Base-by-base conservation (phyloP, 2,113 vertebrate genomes). In the Lanius ludovicianus region DNA sequence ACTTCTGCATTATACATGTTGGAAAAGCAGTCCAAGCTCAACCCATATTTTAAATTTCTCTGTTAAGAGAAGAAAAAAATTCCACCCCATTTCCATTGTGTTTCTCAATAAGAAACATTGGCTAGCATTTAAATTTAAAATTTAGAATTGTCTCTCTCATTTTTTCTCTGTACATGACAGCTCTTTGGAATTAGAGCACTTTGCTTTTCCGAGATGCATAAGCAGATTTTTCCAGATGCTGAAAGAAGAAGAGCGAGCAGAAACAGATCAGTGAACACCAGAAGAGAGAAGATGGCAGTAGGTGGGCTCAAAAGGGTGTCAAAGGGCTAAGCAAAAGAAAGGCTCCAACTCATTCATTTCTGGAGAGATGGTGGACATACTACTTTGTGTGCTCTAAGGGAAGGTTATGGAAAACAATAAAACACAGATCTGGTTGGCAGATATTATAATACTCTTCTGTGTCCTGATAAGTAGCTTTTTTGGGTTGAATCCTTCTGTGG, bases 51-150 rank as follows among this genome's bases (percentile, higher is more conserved):
- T 84, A 59, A 21, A 91, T 60, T 84, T 87, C 22, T 71, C 19
- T 70, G 19, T 63, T 84, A 52, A 59, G 33, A 9, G 8, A 59
- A 78, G 3, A 74, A 59, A 64, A 35, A 67, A n/a, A 74, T 7
- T 10, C 20, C 8, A 30, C 14, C 4, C 11, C 31, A 80, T 68
- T 92, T 79, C 60, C 53, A 92, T 22, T 91, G 92, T 85, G n/a
- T 52, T 91, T n/a, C 67, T 76, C 75, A 87, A 63, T 79, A 94
- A 93, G 30, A 93, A 90, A 89, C 41, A 71, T 0, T 49, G 53
- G 31, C 31, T 85, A 94, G 60, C 22, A 56, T 69, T 87, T 79
- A 59, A 50, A 87, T 75, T 91, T 84, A 23, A 92, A 92, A 60
- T 71, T 56, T 35, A 64, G 44, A 71, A 64, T 62, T 88, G 50